phyloP scores from a whole-genome alignment of 2,797 vertebrate species.

The Sebastolobus altivelis region DNA sequence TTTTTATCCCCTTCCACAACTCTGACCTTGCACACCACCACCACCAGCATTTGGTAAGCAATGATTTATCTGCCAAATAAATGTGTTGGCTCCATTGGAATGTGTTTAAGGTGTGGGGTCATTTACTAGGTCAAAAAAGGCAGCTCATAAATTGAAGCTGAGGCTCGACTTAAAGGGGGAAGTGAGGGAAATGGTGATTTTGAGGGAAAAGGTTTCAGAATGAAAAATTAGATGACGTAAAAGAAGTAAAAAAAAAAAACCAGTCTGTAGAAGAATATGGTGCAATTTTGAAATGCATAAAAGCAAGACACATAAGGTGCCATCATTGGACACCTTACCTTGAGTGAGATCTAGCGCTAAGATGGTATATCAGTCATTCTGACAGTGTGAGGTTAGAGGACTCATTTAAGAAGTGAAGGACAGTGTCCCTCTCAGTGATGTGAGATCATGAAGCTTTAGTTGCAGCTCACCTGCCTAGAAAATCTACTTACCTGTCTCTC shows the following conservation, averaged over 20 bases:
- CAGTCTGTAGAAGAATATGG: constrained; percentile 28
- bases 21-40: constrained; percentile 79
- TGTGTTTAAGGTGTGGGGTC: constrained; percentile 81
- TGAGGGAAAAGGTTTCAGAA: constrained; percentile 42
- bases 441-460: constrained; percentile 69
- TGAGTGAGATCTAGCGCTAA: constrained; percentile 65
- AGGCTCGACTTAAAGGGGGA: constrained; percentile 44
- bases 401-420: constrained; percentile 78
- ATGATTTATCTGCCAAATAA: constrained; percentile 86
- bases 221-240: constrained; percentile 46
- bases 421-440: constrained; percentile 64
- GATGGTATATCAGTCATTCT: constrained; percentile 71
- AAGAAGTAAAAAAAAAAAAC: constrained; percentile 35
- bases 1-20: constrained; percentile 74
- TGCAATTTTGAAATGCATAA: constrained; percentile 54
- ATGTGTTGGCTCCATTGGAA: constrained; percentile 83
- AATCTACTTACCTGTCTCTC: constrained; percentile 57
- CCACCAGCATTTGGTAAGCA: constrained; percentile 75
- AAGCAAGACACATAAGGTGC: constrained; percentile 56
- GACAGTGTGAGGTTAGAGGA: constrained; percentile 78
- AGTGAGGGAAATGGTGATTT: constrained; percentile 47
- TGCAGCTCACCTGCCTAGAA: constrained; percentile 72
- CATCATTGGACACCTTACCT: constrained; percentile 75
- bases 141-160: constrained; percentile 81
- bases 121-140: constrained; percentile 79